phyloP scores from a whole-genome alignment of 2,797 vertebrate species.

The Helostoma temminkii region DNA sequence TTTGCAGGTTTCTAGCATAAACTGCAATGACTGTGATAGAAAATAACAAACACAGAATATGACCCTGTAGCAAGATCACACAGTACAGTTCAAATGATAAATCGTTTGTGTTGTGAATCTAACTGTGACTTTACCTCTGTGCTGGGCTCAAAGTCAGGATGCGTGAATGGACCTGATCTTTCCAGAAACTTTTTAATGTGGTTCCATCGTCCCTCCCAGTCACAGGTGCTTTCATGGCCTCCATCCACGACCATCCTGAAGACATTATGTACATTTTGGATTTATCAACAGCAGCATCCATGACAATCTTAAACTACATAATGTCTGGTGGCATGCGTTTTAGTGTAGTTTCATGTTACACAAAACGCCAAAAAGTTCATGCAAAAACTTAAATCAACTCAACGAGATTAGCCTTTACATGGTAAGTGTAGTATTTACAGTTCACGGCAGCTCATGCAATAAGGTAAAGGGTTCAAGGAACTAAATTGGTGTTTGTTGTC shows the following conservation, averaged over 20 bases:
- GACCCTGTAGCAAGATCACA: neutral
- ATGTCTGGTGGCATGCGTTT: neutral
- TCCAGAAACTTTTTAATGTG: constrained; percentile 95
- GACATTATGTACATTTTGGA: constrained; percentile 17
- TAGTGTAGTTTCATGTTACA: neutral
- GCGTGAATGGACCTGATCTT: constrained; percentile 94
- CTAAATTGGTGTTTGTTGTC: neutral
- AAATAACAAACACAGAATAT: neutral
- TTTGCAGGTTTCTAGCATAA: constrained; percentile 93
- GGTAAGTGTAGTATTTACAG: neutral
- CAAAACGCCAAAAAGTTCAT: neutral
- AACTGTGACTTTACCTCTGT: constrained; percentile 87
- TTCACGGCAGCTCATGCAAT: constrained; percentile 22
- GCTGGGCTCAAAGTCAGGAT: constrained; percentile 96
- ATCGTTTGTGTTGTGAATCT: neutral
- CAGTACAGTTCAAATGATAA: neutral
- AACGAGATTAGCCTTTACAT: neutral
- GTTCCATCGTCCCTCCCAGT: constrained; percentile 96
- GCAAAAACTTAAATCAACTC: constrained; percentile 13
- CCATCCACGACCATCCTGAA: constrained; percentile 96
- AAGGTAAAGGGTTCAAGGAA: neutral
- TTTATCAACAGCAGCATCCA: neutral
- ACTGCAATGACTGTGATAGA: constrained; percentile 88
- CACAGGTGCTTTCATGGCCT: constrained; percentile 87
- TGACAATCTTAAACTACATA: neutral